Evolutionary conservation across 2,113 vertebrate genomes (phyloP), one percentile per base, ranked within the genome.

Genomic region (Melospiza melodia): DNA sequence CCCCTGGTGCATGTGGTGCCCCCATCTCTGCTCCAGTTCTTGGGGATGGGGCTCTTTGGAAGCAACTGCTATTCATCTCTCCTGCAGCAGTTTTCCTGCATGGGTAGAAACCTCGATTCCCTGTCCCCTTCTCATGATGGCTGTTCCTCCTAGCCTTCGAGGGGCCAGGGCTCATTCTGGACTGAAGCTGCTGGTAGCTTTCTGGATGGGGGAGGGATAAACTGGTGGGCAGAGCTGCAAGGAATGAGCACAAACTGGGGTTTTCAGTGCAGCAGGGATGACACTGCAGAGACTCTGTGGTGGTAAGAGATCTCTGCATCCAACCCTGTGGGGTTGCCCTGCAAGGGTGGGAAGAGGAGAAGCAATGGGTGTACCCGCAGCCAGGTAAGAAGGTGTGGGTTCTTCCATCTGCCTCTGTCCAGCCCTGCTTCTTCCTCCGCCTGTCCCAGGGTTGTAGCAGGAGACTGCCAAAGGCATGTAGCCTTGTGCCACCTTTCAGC

Each of bases 31-130:
- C 69, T 51, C 37, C 4, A 1, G 20, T 51, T 72, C 67, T 41
- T 6, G 9, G 55, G 33, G 6, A 61, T 1, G 33, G 8, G 20
- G n/a, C 25, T 72, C n/a, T 63, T 57, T 15, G 49, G 62, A 57
- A 39, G 62, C 3, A 12, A 23, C 4, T 5, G 43, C 49, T 0
- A 0, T 74, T 76, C 1, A 0, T 67, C 35, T 76, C 63, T 49
- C 39, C 22, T 69, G 75, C 43, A 71, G 31, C 28, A 35, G 17
- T 63, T 39, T 16, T 9, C 31, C 58, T 58, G 39, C 0, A 0
- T 43, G 46, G 63, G 11, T 49, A 57, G 59, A 74, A 87, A 27
- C 18, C n/a, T 39, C 15, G 18, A 46, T 31, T 22, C 27, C 17
- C 21, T 6, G 1, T 30, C 11, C 8, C 6, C 28, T 80, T 51